Base-by-base conservation (phyloP, 2,888 invertebrate species). In the Lasioglossum vierecki region DNA sequence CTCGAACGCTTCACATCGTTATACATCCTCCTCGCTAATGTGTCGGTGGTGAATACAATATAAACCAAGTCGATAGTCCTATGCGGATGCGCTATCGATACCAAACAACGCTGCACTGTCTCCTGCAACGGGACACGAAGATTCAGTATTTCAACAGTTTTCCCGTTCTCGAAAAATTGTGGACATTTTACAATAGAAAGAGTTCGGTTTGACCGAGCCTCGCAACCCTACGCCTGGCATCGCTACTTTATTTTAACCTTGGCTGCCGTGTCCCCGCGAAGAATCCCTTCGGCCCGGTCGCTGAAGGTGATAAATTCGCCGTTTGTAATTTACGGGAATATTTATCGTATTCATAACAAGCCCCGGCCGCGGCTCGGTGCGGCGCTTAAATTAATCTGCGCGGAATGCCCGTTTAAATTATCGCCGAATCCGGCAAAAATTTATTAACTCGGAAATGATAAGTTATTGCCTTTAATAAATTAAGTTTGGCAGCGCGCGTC, bases 1-100 rank as follows among this genome's bases (percentile, higher is more conserved):
- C 84, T 35, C 60, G 78, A 76, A 72, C 70, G 66, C 68, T 57
- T 82, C 49, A 81, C 79, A 68, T 39, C 70, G 70, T 70, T 76
- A 71, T 84, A 80, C 81, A 78, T 86, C 88, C 82, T 85, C 78
- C 81, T 53, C 68, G 76, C 76, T 57, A 81, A 82, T 82, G 80
- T 79, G 84, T 85, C 86, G 85, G 82, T 84, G 88, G 82, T 83
- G 86, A 82, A 85, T 82, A 71, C 82, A 82, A 68, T 83, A 76
- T 80, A 73, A 75, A 76, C 72, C 57, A 4, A 89, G 86, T 87
- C 80, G 90, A 80, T 88, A 78, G 89, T 89, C 90, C 86, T 70
- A 71, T 70, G 41, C 35, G 22, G 70, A n/a, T 41, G 13, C 70
- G 5, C 70, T 68, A 13, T 30, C n/a, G 57, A 46, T 39, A 68